These are phyloP conservation scores for Ramphastos sulfuratus DNA, from an alignment of 2,113 vertebrate genomes.

Conservation along the genomic window DNA sequence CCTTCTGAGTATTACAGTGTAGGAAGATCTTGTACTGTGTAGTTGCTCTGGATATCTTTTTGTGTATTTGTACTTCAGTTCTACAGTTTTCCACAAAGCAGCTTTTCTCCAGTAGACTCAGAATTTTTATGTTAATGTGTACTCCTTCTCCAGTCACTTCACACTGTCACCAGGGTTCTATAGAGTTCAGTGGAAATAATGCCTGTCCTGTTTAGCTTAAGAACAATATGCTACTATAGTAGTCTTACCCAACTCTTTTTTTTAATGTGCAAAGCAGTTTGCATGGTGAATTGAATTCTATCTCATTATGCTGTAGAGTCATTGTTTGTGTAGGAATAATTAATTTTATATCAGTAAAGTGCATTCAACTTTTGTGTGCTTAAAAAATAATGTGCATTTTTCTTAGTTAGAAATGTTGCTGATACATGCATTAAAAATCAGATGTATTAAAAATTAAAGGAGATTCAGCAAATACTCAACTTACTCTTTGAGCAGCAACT, in stretches of 20 bases:
- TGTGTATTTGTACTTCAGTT: neutral
- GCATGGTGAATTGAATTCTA: neutral
- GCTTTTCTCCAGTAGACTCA: conserved; percentile 27
- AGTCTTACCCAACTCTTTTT: conserved; percentile 14
- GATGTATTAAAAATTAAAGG: neutral
- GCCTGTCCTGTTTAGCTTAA: conserved; percentile 48
- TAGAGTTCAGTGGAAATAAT: conserved; percentile 56
- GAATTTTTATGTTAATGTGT: conserved; percentile 63
- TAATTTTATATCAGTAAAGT: neutral
- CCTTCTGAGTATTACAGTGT: neutral
- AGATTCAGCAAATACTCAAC: neutral
- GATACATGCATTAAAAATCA: neutral
- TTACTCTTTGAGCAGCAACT: neutral
- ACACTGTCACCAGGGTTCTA: conserved; percentile 4
- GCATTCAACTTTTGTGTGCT: neutral
- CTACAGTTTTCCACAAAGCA: conserved; percentile 18
- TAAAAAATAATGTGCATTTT: neutral
- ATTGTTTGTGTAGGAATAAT: neutral
- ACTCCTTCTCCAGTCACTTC: neutral
- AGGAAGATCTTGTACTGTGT: neutral
- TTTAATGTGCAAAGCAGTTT: neutral
- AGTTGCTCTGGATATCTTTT: neutral
- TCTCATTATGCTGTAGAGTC: neutral
- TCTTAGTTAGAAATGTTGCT: neutral
- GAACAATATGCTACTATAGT: conserved; percentile 25